Evolutionary conservation across 1,140 invertebrate species (phyloP).

Genomic region (Orius laevigatus): DNA sequence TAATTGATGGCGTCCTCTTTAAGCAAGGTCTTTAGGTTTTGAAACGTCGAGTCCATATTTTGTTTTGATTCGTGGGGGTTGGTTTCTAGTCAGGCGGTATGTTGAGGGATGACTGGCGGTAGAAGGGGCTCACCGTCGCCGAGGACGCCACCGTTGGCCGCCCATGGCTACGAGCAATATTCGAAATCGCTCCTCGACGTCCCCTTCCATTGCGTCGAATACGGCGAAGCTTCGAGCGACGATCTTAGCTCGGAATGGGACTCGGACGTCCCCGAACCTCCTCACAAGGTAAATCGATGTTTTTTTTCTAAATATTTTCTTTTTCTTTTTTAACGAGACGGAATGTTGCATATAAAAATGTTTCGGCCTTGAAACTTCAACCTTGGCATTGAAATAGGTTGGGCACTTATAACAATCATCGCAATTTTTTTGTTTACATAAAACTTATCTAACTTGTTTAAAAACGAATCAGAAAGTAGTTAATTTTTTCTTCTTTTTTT

Average conservation of each 20-base stretch:
- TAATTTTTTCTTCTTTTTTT: too few relatives aligned
- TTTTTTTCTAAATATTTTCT: not conserved
- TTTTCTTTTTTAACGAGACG: too few relatives aligned
- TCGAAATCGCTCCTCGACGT: conserved; percentile 55
- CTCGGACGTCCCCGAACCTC: conserved; percentile 43
- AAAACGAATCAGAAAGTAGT: too few relatives aligned
- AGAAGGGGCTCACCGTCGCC: conserved; percentile 20
- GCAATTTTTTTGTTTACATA: too few relatives aligned
- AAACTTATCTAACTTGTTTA: too few relatives aligned
- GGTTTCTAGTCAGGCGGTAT: not conserved
- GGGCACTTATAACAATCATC: too few relatives aligned
- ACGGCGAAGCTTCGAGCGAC: conserved; percentile 68
- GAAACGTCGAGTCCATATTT: too few relatives aligned
- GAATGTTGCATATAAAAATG: too few relatives aligned
- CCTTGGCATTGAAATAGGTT: too few relatives aligned
- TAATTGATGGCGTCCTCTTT: conserved; percentile 6
- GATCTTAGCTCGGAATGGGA: conserved; percentile 82
- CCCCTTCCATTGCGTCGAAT: conserved; percentile 42
- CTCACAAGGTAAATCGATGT: conserved; percentile 10
- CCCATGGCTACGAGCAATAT: conserved; percentile 60
- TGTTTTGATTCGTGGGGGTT: too few relatives aligned
- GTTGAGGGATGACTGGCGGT: conserved; percentile 4
- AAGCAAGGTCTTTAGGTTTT: not conserved
- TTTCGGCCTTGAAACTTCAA: too few relatives aligned
- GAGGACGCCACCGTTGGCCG: conserved; percentile 27